Evolutionary conservation across 1,140 invertebrate genomes (phyloP).

Genomic region (Periplaneta americana): DNA sequence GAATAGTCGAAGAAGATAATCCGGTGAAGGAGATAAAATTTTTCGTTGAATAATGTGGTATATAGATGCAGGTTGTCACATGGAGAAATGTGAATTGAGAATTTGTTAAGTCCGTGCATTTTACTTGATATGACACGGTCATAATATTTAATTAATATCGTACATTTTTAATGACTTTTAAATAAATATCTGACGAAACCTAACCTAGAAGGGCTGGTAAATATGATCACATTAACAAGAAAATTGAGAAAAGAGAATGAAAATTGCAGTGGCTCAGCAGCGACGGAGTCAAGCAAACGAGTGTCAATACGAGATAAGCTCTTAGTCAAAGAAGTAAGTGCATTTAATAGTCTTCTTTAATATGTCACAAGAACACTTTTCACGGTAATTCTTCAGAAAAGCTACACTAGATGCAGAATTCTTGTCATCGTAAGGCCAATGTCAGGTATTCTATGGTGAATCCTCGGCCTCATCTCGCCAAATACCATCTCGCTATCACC

Average conservation of each 20-base stretch:
- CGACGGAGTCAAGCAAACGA: constrained; percentile 39
- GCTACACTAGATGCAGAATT: not conserved
- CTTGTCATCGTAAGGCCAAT: not conserved
- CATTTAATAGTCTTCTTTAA: constrained; percentile 17
- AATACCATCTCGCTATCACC: constrained; percentile 7
- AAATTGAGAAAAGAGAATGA: constrained; percentile 63
- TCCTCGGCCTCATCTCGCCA: not conserved
- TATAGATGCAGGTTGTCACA: too few relatives aligned
- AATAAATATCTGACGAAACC: too few relatives aligned
- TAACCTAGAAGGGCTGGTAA: constrained; percentile 11
- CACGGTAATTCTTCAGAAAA: too few relatives aligned
- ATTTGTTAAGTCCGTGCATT: too few relatives aligned
- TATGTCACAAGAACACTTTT: too few relatives aligned
- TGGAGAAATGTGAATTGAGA: too few relatives aligned
- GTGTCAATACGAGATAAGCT: constrained; percentile 81
- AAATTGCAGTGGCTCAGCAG: constrained; percentile 31
- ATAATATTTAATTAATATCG: too few relatives aligned
- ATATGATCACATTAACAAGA: constrained; percentile 75
- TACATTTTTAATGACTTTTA: too few relatives aligned
- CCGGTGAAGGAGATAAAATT: too few relatives aligned
- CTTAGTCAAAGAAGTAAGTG: constrained; percentile 68
- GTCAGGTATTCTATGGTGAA: not conserved
- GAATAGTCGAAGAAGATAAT: too few relatives aligned
- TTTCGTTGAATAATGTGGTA: too few relatives aligned
- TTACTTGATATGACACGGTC: too few relatives aligned